Conservation (phyloP, 2,797 vertebrate genomes). For the Malurus splendens region DNA sequence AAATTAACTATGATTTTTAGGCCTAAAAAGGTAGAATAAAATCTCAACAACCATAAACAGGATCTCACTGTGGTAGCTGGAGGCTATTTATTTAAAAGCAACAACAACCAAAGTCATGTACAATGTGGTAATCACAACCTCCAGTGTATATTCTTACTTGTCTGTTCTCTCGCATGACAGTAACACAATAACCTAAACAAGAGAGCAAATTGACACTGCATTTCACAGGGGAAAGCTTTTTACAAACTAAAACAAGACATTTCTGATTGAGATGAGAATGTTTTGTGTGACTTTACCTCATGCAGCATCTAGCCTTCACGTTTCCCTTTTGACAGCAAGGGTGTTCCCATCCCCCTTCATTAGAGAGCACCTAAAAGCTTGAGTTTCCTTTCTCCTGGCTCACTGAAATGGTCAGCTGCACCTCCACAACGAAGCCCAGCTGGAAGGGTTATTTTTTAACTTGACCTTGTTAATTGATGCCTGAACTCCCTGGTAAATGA, state of each 20-base stretch:
- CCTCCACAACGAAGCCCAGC: neutral
- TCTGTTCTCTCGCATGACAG: neutral
- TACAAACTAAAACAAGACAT: neutral
- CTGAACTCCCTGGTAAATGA: neutral
- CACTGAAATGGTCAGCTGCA: neutral
- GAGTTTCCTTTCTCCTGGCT: neutral
- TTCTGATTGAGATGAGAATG: neutral
- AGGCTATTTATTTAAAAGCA: neutral
- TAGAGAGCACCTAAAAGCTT: neutral
- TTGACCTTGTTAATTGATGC: neutral
- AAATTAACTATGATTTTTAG: neutral
- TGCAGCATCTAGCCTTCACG: neutral
- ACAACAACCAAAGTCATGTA: neutral
- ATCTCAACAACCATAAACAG: neutral
- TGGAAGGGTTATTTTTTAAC: neutral
- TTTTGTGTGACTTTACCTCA: neutral
- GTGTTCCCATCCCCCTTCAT: neutral
- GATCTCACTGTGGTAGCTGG: neutral
- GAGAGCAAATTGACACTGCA: neutral
- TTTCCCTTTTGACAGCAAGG: neutral
- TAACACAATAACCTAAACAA: neutral
- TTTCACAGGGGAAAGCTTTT: neutral
- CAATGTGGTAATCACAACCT: neutral
- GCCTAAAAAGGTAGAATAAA: neutral
- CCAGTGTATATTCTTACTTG: neutral